These are phyloP conservation scores for Aurelia aurita complex sp. Pacific DNA, from an alignment of 30 jellyfish, hydroid and myxozoan genomes.

Conservation along the genomic window DNA sequence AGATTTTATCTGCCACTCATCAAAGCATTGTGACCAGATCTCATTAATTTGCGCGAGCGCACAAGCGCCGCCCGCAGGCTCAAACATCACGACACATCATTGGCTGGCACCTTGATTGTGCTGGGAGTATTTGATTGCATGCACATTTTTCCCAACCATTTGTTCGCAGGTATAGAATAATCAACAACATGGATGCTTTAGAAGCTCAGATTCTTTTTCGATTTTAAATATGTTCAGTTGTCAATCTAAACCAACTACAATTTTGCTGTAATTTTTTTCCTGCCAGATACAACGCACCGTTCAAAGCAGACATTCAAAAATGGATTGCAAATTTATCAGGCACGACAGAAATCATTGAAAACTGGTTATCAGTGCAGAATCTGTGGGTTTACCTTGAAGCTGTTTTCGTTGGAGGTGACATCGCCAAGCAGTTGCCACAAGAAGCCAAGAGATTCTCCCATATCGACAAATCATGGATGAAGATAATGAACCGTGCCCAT, in stretches of 20 bases:
- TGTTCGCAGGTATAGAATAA: too few relatives aligned
- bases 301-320: slow-evolving; percentile 79
- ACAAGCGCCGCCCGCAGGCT: too few relatives aligned
- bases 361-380: slow-evolving; percentile 87
- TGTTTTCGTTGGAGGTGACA: slow-evolving; percentile 94
- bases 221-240: background rate
- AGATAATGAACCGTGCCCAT: slow-evolving; percentile 89
- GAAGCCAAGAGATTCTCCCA: slow-evolving; percentile 87
- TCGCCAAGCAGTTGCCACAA: slow-evolving; percentile 87
- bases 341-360: slow-evolving; percentile 79
- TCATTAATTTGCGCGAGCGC: too few relatives aligned
- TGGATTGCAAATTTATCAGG: slow-evolving; percentile 84
- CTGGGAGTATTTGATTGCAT: too few relatives aligned
- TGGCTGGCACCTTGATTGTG: too few relatives aligned
- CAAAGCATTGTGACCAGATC: too few relatives aligned
- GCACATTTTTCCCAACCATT: too few relatives aligned
- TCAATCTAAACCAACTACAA: background rate
- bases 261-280: background rate
- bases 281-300: slow-evolving; percentile 81
- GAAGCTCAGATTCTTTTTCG: background rate
- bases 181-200: background rate
- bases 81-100: too few relatives aligned
- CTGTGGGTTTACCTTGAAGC: slow-evolving; percentile 93
- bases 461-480: slow-evolving; percentile 91
- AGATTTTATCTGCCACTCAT: too few relatives aligned